These are phyloP conservation scores for Heliconius aoede DNA, from an alignment of 2,888 invertebrate species.

Conservation along the genomic window DNA sequence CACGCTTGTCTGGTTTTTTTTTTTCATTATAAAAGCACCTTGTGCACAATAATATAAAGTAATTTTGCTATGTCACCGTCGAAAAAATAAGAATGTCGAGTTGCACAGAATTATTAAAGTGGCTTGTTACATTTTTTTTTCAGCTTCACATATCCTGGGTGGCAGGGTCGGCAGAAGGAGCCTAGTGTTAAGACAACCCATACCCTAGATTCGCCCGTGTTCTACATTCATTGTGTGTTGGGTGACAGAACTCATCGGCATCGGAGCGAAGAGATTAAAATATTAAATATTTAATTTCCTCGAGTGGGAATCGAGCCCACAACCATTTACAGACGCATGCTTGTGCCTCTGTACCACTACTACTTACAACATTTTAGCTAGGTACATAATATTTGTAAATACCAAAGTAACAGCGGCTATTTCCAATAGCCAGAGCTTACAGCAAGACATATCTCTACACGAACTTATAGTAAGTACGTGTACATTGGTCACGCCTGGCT, in stretches of 20 bases:
- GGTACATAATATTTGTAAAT: background rate
- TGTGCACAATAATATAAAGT: slow-evolving; percentile 53
- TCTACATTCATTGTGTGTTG: too few relatives aligned
- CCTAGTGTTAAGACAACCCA: too few relatives aligned
- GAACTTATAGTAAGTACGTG: background rate
- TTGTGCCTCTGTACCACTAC: background rate
- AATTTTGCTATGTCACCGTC: slow-evolving; percentile 29
- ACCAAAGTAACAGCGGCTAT: background rate
- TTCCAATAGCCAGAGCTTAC: background rate
- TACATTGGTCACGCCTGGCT: slow-evolving; percentile 11
- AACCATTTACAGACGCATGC: too few relatives aligned
- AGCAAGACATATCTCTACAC: background rate
- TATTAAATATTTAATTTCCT: too few relatives aligned
- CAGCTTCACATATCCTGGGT: too few relatives aligned
- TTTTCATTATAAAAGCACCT: slow-evolving; percentile 63
- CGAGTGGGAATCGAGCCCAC: too few relatives aligned
- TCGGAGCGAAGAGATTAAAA: too few relatives aligned
- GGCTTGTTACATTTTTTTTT: background rate
- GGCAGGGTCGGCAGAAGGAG: too few relatives aligned
- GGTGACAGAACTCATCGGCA: too few relatives aligned
- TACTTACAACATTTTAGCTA: background rate
- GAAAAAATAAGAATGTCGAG: slow-evolving; percentile 6
- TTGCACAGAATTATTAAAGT: background rate
- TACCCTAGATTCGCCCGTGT: background rate
- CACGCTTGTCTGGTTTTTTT: too few relatives aligned